Evolutionary conservation across 1,140 invertebrate genomes (phyloP), one percentile per base, ranked within the genome.

Genomic region (Scaptomyza pallida): DNA sequence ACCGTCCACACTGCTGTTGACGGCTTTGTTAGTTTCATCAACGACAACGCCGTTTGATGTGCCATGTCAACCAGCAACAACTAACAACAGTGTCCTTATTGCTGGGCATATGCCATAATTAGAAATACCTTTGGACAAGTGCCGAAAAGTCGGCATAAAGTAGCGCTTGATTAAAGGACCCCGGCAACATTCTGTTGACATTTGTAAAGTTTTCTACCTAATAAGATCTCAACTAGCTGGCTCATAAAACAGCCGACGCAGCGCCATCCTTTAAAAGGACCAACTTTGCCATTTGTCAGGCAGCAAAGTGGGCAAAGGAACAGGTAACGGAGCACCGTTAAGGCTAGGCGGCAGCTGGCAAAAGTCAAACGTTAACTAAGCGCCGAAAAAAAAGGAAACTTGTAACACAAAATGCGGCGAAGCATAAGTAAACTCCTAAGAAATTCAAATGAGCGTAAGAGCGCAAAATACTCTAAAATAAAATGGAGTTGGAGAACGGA

Each of bases 311-410:
- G 43, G 33, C 23, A 19, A 44, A 12, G 19, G 19, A 21, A 15
- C 4, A 19, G 41, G 19, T 21, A 30, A 43, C 13, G 45, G 4
- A 12, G 23, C 23, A 55, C 19, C n/a, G 5, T 23, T 26, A 5
- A 26, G 23, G 23, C 23, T 2, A 8, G 13, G 37, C 47, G 54
- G 51, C 70, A 64, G 56, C 78, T 83, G 80, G 59, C 55, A 86
- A 86, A 86, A 86, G 81, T 86, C 81, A 86, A 86, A 86, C 81
- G 81, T 78, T 86, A 88, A 86, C 81, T 88, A 86, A 86, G 81
- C 81, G 81, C 83, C 82, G 70, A 78, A 86, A 77, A n/a, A n/a
- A n/a, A n/a, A n/a, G n/a, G n/a, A n/a, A 88, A 86, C 81, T 88
- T 86, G 69, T 72, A 71, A 75, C 81, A 81, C 65, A 86, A 86